Base-by-base conservation (phyloP, 1,140 invertebrate genomes). In the Diorhabda carinulata region DNA sequence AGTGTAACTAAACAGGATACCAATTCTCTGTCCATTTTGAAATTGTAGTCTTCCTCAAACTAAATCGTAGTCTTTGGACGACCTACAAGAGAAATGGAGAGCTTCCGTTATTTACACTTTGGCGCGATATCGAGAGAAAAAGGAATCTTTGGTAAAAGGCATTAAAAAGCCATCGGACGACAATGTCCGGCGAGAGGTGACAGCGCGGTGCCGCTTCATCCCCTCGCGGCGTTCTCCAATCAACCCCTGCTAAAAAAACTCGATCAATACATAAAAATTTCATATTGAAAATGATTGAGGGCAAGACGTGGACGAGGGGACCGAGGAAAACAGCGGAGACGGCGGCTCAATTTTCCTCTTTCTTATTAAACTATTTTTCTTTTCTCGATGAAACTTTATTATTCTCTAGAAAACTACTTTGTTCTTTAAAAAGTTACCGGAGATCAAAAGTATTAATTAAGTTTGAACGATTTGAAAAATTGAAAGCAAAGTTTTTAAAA, bases 211-310 rank as follows among this genome's bases (percentile, higher is more conserved):
- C n/a, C 62, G 66, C 44, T 44, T 56, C 72, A 69, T 67, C 63
- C 63, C 65, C 61, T 69, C 69, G 65, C 66, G 68, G 57, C 67
- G 47, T 6, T 64, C 72, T 65, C 72, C 73, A 73, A 77, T 76
- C 72, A 73, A 72, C 73, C 70, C 70, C 71, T 68, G 60, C 74
- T 73, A 70, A 81, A 81, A 80, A 81, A 81, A 78, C 77, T 76
- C 79, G 79, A 81, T 81, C 79, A 81, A 81, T 81, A 81, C 79
- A 81, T 81, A 81, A 81, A 81, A 81, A 81, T 81, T 81, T 81
- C 79, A 81, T 81, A 81, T 81, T 81, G 79, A 81, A 81, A 81
- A 81, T 81, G 79, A 81, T 79, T 78, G 78, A 79, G 77, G 79
- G 70, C 62, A 70, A 67, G 69, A 71, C 64, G 68, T 59, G 57